phyloP scores from a whole-genome alignment of 2,888 invertebrate species.

The Tenodera sinensis region DNA sequence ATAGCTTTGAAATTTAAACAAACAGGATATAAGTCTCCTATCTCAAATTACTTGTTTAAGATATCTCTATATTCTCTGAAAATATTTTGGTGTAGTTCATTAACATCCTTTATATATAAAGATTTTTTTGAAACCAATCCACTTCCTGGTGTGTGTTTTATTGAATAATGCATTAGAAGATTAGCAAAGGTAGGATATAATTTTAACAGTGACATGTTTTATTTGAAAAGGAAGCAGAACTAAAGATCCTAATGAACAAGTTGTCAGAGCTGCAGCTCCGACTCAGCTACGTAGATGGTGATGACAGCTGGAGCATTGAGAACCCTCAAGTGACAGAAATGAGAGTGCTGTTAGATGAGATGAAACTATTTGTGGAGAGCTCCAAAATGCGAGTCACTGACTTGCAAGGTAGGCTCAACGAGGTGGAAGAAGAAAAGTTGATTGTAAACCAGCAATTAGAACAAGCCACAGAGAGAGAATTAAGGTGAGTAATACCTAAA shows the following conservation, averaged over 20 bases:
- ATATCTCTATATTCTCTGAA: too few relatives aligned
- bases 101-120: too few relatives aligned
- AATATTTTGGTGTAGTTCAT: too few relatives aligned
- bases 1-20: too few relatives aligned
- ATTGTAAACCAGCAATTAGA: not conserved
- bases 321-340: not conserved
- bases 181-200: too few relatives aligned
- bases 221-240: not conserved
- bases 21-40: too few relatives aligned
- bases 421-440: not conserved
- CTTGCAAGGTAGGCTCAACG: not conserved
- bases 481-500: not conserved
- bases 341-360: not conserved
- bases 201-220: too few relatives aligned
- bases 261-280: not conserved
- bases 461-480: not conserved
- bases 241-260: not conserved
- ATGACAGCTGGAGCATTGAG: not conserved
- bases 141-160: too few relatives aligned
- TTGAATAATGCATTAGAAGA: too few relatives aligned
- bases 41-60: too few relatives aligned
- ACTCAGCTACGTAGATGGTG: not conserved
- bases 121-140: too few relatives aligned
- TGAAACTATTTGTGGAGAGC: constrained; percentile 3
- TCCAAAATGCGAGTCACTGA: constrained; percentile 4